These are phyloP conservation scores for Struthio camelus DNA, from an alignment of 2,113 vertebrate genomes.

Conservation along the genomic window DNA sequence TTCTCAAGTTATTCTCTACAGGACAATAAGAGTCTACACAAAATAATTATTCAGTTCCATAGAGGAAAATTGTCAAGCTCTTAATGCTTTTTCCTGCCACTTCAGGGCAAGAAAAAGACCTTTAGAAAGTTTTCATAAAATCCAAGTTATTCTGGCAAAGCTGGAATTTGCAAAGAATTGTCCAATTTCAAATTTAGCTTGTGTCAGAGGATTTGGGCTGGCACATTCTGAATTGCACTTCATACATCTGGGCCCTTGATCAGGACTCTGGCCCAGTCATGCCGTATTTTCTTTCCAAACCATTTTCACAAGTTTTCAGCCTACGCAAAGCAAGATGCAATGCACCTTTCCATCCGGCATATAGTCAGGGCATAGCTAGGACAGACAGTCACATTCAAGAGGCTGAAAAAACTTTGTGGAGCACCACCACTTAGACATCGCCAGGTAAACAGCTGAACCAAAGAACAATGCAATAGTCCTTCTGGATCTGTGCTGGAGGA, in stretches of 20 bases:
- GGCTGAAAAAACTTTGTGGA: fast-evolving
- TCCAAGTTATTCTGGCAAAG: background rate
- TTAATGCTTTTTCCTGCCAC: background rate
- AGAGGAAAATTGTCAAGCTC: background rate
- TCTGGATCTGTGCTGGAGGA: background rate
- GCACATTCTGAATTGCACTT: fast-evolving
- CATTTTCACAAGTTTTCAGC: background rate
- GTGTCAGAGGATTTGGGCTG: fast-evolving
- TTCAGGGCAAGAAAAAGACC: background rate
- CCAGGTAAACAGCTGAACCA: background rate
- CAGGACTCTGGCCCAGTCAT: background rate
- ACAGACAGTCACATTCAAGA: background rate
- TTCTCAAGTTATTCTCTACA: background rate
- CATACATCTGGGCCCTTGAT: fast-evolving
- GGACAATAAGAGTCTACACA: background rate
- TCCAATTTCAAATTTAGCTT: background rate
- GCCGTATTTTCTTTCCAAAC: background rate
- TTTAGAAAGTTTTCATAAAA: background rate
- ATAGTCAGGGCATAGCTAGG: background rate
- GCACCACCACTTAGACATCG: background rate
- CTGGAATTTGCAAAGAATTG: background rate
- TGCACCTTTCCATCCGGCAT: fast-evolving
- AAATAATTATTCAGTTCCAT: background rate
- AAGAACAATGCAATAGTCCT: background rate
- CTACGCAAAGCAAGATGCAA: background rate